These are phyloP conservation scores for Linnaemya vulpina DNA, from an alignment of 2,888 invertebrate genomes.

Conservation along the genomic window DNA sequence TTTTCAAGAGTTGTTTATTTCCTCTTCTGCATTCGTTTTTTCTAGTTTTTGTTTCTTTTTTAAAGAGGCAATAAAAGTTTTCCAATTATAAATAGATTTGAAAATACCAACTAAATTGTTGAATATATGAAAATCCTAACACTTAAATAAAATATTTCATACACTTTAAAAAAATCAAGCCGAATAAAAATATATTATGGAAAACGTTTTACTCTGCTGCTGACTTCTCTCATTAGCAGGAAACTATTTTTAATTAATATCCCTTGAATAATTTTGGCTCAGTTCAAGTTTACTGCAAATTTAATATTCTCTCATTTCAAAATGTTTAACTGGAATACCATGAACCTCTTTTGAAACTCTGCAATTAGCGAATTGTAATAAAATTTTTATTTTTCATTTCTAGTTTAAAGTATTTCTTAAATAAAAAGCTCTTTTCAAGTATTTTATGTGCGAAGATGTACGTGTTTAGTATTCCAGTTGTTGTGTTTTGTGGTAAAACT, in stretches of 20 bases:
- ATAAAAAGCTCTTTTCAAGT: neutral
- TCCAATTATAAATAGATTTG: slow-evolving; percentile 67
- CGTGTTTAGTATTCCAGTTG: neutral
- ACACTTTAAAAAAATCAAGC: no score
- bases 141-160: slow-evolving; percentile 7
- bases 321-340: neutral
- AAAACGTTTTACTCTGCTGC: neutral
- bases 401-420: neutral
- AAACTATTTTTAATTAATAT: neutral
- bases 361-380: neutral
- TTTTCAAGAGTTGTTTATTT: slow-evolving; percentile 41
- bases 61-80: slow-evolving; percentile 63
- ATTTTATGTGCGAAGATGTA: neutral
- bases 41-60: slow-evolving; percentile 33
- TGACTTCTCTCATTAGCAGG: neutral
- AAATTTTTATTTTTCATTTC: neutral
- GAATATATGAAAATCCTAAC: slow-evolving; percentile 33
- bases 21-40: slow-evolving; percentile 18
- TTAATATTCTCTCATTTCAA: no score
- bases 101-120: slow-evolving; percentile 34
- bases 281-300: neutral
- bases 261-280: neutral
- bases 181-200: neutral
- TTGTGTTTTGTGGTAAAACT: slow-evolving; percentile 10
- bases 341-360: neutral